Conservation (phyloP, 2,797 vertebrate genomes). For the Myripristis jacobus region DNA sequence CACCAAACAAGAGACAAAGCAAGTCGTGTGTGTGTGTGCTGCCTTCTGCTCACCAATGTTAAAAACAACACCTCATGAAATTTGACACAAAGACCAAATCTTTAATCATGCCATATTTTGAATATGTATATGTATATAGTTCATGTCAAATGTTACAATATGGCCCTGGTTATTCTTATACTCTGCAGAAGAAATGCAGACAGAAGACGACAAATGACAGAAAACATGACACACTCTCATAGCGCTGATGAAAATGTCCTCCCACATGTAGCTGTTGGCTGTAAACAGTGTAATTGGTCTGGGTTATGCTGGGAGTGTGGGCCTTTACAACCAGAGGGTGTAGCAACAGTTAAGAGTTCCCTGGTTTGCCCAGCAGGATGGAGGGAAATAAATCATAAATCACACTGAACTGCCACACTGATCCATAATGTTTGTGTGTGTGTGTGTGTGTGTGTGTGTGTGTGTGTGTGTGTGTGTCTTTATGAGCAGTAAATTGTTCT, state of each 20-base stretch:
- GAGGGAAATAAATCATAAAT: conserved; percentile 41
- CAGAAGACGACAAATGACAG: background rate
- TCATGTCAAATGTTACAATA: background rate
- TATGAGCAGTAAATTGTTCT: conserved; percentile 30
- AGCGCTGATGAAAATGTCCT: too few species aligned
- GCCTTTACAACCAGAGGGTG: too few species aligned
- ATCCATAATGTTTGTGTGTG: conserved; percentile 22
- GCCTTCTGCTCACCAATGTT: too few species aligned
- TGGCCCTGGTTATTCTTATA: background rate
- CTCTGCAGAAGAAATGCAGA: background rate
- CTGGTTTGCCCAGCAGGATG: conserved; percentile 18
- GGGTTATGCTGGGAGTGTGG: conserved; percentile 4
- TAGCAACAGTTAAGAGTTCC: conserved; percentile 28
- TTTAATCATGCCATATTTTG: background rate
- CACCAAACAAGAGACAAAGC: too few species aligned
- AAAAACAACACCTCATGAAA: too few species aligned
- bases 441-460: background rate
- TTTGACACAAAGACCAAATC: conserved; percentile 12
- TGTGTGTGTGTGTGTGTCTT: background rate
- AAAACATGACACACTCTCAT: background rate
- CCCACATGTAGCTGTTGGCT: background rate
- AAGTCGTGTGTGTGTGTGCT: too few species aligned
- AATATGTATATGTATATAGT: too few species aligned
- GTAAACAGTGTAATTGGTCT: background rate
- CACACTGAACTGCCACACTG: conserved; percentile 38